phyloP scores from a whole-genome alignment of 2,113 vertebrate genomes.

The Malaclemys terrapin region DNA sequence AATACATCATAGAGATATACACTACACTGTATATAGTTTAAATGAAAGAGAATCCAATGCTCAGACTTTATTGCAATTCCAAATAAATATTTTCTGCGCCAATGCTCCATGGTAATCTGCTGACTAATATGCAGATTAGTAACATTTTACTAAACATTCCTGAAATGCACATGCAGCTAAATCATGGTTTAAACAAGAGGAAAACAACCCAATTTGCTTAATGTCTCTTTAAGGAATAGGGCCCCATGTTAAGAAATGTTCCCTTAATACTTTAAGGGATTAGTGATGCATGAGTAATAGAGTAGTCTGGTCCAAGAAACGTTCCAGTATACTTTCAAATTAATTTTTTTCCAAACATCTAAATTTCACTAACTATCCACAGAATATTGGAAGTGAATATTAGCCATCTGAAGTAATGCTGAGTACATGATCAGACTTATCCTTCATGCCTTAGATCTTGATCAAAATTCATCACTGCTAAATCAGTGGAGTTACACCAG shows the following conservation, averaged over 20 bases:
- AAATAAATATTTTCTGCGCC: neutral
- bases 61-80: neutral
- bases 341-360: slow-evolving; percentile 51
- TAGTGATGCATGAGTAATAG: slow-evolving; percentile 63
- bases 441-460: accelerated
- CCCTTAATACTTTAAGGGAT: slow-evolving; percentile 51
- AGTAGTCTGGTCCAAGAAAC: slow-evolving; percentile 53
- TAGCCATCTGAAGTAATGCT: neutral
- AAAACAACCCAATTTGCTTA: neutral
- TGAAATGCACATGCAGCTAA: accelerated
- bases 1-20: neutral
- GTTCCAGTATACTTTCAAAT: slow-evolving; percentile 23
- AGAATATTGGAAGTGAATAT: neutral
- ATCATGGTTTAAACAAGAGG: accelerated
- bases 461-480: accelerated
- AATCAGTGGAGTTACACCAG: neutral
- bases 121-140: neutral
- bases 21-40: accelerated
- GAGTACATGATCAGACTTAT: neutral
- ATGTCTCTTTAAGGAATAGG: neutral
- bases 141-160: neutral
- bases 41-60: neutral
- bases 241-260: slow-evolving; percentile 46
- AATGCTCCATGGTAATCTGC: neutral
- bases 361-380: slow-evolving; percentile 7